phyloP scores from a whole-genome alignment of 2,888 invertebrate species.

The Agrilus mali region DNA sequence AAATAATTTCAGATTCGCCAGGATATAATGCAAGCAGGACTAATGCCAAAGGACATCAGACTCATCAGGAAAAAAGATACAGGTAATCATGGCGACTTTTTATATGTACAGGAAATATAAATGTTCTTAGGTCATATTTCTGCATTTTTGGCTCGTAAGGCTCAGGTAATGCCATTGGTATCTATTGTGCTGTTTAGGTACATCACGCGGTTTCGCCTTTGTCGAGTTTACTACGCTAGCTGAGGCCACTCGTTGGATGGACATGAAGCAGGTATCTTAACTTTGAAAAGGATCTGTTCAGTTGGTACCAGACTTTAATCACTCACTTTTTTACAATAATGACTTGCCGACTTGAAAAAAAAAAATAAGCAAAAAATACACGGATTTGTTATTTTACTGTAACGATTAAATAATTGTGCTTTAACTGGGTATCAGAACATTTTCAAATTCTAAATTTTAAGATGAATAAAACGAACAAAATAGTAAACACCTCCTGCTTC shows the following conservation, averaged over 20 bases:
- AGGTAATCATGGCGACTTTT: slow-evolving; percentile 42
- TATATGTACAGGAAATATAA: slow-evolving; percentile 16
- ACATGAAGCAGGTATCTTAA: slow-evolving; percentile 69
- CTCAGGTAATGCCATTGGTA: slow-evolving; percentile 34
- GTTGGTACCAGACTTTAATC: slow-evolving; percentile 3
- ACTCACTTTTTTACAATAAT: no score
- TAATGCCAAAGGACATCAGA: slow-evolving; percentile 68
- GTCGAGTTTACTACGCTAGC: slow-evolving; percentile 84
- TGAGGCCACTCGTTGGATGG: slow-evolving; percentile 87
- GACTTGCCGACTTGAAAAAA: no score
- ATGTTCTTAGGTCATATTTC: slow-evolving; percentile 41
- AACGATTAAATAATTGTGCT: slow-evolving; percentile 1
- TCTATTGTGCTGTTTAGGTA: slow-evolving; percentile 64
- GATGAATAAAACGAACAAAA: background rate
- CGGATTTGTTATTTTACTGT: no score
- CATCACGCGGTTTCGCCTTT: slow-evolving; percentile 80
- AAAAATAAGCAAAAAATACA: no score
- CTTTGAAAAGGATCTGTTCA: slow-evolving; percentile 17
- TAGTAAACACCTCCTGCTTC: background rate
- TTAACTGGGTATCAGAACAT: background rate
- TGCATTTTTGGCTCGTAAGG: slow-evolving; percentile 37
- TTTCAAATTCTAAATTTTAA: slow-evolving; percentile 2
- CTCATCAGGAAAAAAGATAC: slow-evolving; percentile 73
- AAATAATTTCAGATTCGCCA: slow-evolving; percentile 53
- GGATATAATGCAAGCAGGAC: slow-evolving; percentile 59